phyloP scores from a whole-genome alignment of 2,888 invertebrate genomes.

The Dryocosmus kuriphilus region DNA sequence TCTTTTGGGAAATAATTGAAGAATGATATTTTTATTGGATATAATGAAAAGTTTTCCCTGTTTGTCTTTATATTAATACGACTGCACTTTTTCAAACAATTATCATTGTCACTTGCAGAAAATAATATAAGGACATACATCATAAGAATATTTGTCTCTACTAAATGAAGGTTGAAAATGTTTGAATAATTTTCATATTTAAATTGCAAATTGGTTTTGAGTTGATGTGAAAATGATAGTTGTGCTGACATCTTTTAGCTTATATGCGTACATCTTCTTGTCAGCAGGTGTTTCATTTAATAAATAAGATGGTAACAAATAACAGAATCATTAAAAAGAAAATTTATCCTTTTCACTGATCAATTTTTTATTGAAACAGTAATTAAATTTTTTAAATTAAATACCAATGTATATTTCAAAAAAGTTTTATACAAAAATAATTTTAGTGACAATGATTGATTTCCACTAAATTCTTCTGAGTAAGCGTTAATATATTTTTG shows the following conservation, averaged over 20 bases:
- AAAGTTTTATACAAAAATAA: no score
- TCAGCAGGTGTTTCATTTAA: background rate
- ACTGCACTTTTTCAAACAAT: background rate
- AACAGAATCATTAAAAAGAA: background rate
- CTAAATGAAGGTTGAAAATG: conserved; percentile 19
- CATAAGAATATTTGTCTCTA: background rate
- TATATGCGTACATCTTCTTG: background rate
- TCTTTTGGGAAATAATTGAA: background rate
- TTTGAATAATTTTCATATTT: conserved; percentile 16
- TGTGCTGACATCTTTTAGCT: conserved; percentile 33
- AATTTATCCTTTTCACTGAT: no score
- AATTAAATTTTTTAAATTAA: no score
- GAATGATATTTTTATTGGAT: background rate
- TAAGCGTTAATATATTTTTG: background rate
- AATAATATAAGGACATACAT: background rate
- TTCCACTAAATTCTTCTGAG: background rate
- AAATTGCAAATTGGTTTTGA: conserved; percentile 15
- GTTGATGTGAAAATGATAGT: conserved; percentile 1
- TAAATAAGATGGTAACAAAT: background rate
- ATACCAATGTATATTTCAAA: no score
- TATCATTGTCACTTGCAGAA: background rate
- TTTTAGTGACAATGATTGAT: no score
- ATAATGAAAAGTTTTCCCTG: background rate
- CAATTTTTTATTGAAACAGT: no score
- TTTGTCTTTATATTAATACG: conserved; percentile 5